A percentile compares a stretch with the other conserved stretches of the same genome.
phyloP scores from a whole-genome alignment of 1,140 invertebrate species.

The Drusus annulatus region DNA sequence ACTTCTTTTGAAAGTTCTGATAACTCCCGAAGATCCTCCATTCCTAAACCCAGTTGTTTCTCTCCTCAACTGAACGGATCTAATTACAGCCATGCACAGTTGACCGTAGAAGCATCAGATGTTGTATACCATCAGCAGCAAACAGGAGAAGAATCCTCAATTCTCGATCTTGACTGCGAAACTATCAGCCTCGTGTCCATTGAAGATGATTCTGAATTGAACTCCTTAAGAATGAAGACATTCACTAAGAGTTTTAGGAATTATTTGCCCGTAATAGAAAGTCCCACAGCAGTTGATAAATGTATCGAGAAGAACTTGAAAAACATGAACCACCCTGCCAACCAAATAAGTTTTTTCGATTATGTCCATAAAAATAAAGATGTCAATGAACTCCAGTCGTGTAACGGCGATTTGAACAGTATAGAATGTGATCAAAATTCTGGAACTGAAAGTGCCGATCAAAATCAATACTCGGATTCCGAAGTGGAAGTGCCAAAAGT shows the following conservation, averaged over 20 bases:
- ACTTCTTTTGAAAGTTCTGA: constrained; percentile 2
- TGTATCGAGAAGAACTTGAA: constrained; percentile 69
- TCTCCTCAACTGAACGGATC: constrained; percentile 20
- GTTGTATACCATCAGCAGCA: constrained; percentile 44
- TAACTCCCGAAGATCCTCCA: constrained; percentile 16
- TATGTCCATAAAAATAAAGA: constrained; percentile 60
- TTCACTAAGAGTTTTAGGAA: constrained; percentile 68
- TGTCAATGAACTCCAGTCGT: constrained; percentile 62
- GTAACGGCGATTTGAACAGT: constrained; percentile 65
- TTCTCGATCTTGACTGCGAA: constrained; percentile 71
- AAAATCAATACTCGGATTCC: constrained; percentile 63
- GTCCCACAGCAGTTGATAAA: constrained; percentile 67
- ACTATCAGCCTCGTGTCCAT: constrained; percentile 80
- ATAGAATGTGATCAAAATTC: constrained; percentile 72
- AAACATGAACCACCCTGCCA: constrained; percentile 61
- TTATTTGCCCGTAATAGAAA: constrained; percentile 67
- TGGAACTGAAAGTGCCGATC: constrained; percentile 63
- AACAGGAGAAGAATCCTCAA: constrained; percentile 45
- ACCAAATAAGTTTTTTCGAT: neutral
- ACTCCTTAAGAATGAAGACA: constrained; percentile 68
- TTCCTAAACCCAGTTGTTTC: constrained; percentile 36
- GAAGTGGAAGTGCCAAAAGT: constrained; percentile 62
- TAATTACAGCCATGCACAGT: constrained; percentile 42
- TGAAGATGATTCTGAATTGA: constrained; percentile 71
- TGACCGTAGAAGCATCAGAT: constrained; percentile 35